Base-by-base conservation (phyloP, 2,113 vertebrate genomes). In the Dipodomys stephensi region DNA sequence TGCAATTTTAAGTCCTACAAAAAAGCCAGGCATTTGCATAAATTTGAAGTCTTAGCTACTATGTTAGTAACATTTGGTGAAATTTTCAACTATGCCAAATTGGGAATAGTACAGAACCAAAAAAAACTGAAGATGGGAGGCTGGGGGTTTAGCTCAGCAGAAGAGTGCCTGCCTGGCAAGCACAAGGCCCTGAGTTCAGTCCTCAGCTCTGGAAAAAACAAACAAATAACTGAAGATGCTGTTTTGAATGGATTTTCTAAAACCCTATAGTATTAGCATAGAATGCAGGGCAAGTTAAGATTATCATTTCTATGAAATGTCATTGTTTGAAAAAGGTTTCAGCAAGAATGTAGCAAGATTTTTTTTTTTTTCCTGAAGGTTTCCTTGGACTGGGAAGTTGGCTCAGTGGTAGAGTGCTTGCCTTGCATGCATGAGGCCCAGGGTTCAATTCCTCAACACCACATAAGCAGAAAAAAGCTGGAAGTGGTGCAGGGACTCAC, bases 261-360 rank as follows among this genome's bases (percentile, higher is more conserved):
- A 95, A 91, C 23, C 20, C 9, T 62, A 74, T 25, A 83, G 23
- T 91, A 11, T 94, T 91, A 80, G 49, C 78, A 91, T 77, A 92
- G 22, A 77, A 82, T 87, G 96, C 6, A 87, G 27, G 49, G 22
- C 19, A 92, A 68, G 25, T 11, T 68, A 65, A 0, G 73, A 32
- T 73, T 72, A 39, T 67, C 46, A 93, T 90, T 89, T 72, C 86
- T 76, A 86, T 25, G 49, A 79, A 19, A 94, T 62, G 13, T 30
- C n/a, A 62, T 2, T 87, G 64, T 92, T 95, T 93, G 22, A 77
- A 53, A 32, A 23, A 83, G 22, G 18, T 92, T 88, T 93, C 87
- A 88, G 32, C 3, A 90, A 57, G 80, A 97, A 94, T 3, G 82
- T 81, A 92, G 78, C 67, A 76, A 93, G 69, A 65, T 88, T 74